A percentile compares a stretch with the other conserved stretches of the same genome.
phyloP scores from a whole-genome alignment of 2,113 vertebrate species.

The Corydoras sp. region DNA sequence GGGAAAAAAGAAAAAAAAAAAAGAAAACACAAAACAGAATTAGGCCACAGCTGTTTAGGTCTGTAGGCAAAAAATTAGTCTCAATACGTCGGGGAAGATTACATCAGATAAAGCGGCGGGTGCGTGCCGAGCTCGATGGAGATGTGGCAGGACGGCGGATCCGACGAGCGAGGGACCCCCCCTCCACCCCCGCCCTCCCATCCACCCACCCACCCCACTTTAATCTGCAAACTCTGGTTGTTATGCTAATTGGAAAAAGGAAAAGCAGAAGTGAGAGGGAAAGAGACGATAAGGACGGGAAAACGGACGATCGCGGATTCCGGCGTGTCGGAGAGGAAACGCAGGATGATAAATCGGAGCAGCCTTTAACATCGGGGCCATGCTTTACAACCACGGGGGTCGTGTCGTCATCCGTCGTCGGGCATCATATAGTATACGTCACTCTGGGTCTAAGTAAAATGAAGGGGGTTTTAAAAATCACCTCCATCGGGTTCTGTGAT shows the following conservation, averaged over 20 bases:
- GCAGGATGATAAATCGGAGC: background rate
- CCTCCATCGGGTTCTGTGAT: too few relatives aligned
- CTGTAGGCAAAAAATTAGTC: slow-evolving; percentile 81
- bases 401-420: too few relatives aligned
- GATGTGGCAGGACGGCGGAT: slow-evolving; percentile 41
- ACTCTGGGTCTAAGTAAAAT: too few relatives aligned
- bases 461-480: too few relatives aligned
- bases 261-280: slow-evolving; percentile 28
- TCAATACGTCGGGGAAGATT: slow-evolving; percentile 83
- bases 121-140: slow-evolving; percentile 46
- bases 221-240: slow-evolving; percentile 29
- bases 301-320: slow-evolving; percentile 47
- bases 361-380: too few relatives aligned
- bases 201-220: slow-evolving; percentile 22
- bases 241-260: slow-evolving; percentile 51
- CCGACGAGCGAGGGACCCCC: slow-evolving; percentile 13
- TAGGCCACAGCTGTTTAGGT: slow-evolving; percentile 83
- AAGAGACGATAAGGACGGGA: slow-evolving; percentile 49
- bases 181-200: too few relatives aligned
- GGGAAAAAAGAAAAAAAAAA: slow-evolving; percentile 33
- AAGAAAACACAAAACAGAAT: slow-evolving; percentile 60
- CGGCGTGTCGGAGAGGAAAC: slow-evolving; percentile 33
- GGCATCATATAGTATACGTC: too few relatives aligned
- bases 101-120: slow-evolving; percentile 66
- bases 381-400: too few relatives aligned